Evolutionary conservation across 1,140 invertebrate genomes (phyloP).

Genomic region (Camponotus floridanus): DNA sequence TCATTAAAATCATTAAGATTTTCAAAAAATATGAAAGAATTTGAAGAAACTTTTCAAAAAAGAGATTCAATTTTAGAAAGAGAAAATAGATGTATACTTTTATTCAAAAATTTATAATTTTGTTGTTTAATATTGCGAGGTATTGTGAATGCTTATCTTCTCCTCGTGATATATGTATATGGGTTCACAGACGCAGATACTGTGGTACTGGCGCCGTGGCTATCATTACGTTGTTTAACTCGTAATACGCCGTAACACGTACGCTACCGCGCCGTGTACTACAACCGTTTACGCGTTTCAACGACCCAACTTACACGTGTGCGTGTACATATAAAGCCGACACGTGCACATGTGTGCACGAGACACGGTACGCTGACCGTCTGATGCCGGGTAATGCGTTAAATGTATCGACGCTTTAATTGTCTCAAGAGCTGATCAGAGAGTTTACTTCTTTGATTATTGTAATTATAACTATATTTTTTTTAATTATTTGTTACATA

Average conservation of each 20-base stretch:
- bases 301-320: slow-evolving; percentile 37
- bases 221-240: slow-evolving; percentile 82
- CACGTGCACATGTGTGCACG: slow-evolving; percentile 9
- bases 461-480: neutral
- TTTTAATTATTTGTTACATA: neutral
- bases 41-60: neutral
- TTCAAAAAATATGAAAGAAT: neutral
- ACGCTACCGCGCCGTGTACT: slow-evolving; percentile 68
- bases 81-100: too few relatives aligned
- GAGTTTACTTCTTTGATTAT: neutral
- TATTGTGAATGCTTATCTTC: neutral
- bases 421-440: neutral
- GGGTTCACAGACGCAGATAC: slow-evolving; percentile 65
- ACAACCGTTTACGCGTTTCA: slow-evolving; percentile 74
- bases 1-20: neutral
- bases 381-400: slow-evolving; percentile 21
- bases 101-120: neutral
- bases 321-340: slow-evolving; percentile 8
- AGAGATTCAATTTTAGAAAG: neutral
- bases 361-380: slow-evolving; percentile 55
- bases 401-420: slow-evolving; percentile 1
- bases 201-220: slow-evolving; percentile 79
- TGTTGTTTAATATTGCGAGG: neutral
- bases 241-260: slow-evolving; percentile 78
- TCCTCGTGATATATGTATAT: slow-evolving; percentile 74